These are phyloP conservation scores for Falco berigora DNA, from an alignment of 2,797 vertebrate genomes.

Conservation along the genomic window DNA sequence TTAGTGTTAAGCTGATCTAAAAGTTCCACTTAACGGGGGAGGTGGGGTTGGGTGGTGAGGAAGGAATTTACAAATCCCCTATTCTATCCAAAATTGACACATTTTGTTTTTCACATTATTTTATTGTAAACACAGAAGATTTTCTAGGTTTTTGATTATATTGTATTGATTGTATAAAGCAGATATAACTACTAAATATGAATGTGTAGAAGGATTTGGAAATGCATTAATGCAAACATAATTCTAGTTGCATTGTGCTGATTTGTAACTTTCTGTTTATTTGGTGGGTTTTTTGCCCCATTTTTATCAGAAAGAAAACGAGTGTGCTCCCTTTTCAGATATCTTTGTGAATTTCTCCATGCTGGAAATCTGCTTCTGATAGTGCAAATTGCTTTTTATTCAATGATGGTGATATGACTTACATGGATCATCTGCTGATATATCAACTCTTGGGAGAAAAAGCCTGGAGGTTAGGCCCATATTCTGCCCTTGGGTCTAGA, in stretches of 20 bases:
- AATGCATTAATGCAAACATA: neutral
- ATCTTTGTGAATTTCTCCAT: neutral
- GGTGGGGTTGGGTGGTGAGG: too few species aligned
- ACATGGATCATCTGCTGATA: neutral
- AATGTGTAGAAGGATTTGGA: neutral
- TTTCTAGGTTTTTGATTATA: neutral
- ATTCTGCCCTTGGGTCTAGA: constrained; percentile 23
- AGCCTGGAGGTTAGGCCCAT: neutral
- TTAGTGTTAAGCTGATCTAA: neutral
- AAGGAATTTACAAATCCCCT: neutral
- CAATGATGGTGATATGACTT: neutral
- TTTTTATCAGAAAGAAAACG: neutral
- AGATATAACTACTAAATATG: neutral
- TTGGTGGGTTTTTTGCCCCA: neutral
- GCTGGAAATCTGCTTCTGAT: neutral
- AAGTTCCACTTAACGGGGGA: neutral
- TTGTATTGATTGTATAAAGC: neutral
- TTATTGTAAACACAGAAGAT: neutral
- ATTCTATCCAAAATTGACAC: neutral
- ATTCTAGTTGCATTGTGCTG: neutral
- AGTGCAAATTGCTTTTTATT: constrained; percentile 4
- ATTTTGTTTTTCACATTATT: neutral
- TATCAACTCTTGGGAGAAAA: neutral
- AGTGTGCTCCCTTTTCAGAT: neutral
- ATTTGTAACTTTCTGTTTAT: neutral